Percentiles rank a stretch among this genome's conserved stretches.
These are phyloP conservation scores for Lethenteron camtschaticum DNA, from an alignment of 2,113 vertebrate species.

Conservation along the genomic window DNA sequence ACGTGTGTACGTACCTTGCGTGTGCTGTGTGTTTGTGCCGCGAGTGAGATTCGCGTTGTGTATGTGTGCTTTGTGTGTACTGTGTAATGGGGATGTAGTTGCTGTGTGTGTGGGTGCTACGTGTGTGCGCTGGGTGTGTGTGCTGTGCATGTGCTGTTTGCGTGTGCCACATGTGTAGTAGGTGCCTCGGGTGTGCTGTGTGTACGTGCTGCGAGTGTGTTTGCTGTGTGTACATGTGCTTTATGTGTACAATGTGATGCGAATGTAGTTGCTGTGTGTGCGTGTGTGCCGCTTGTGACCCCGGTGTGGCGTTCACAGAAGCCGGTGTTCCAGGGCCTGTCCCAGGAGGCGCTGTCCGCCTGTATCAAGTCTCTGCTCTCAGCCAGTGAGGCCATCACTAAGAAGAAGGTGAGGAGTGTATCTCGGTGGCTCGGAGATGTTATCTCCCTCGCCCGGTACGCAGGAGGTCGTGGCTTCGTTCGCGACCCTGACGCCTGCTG, in stretches of 20 bases:
- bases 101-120: background rate
- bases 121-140: slow-evolving; percentile 8
- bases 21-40: no score
- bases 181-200: no score
- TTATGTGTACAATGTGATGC: background rate
- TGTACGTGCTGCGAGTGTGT: background rate
- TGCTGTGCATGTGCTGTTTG: no score
- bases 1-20: no score
- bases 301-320: slow-evolving; percentile 29
- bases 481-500: no score
- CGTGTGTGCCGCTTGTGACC: slow-evolving; percentile 6
- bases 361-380: slow-evolving; percentile 79
- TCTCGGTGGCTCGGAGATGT: no score
- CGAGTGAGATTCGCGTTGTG: background rate
- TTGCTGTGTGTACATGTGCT: background rate
- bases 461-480: no score
- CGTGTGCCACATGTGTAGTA: no score
- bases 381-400: slow-evolving; percentile 69
- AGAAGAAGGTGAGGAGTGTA: slow-evolving; percentile 72
- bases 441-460: no score
- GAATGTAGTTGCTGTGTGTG: background rate
- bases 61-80: background rate
- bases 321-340: slow-evolving; percentile 89
- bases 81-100: background rate
- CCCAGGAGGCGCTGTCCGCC: slow-evolving; percentile 84